Evolutionary conservation across 2,797 vertebrate species (phyloP).

Genomic region (Luscinia megarhynchos): DNA sequence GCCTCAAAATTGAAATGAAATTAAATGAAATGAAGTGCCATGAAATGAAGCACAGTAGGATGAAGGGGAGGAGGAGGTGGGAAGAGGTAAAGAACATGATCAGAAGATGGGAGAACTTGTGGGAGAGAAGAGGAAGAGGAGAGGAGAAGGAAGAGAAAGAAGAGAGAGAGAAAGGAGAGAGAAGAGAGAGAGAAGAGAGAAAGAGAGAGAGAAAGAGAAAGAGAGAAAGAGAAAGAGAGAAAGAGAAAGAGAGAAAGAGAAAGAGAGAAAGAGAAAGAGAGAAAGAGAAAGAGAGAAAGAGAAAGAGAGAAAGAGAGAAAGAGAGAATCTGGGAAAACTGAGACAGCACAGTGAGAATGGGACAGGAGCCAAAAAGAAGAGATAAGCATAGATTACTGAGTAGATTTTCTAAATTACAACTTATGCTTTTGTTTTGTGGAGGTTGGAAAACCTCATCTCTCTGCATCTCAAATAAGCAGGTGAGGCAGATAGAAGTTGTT

Average conservation of each 20-base stretch:
- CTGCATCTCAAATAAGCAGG: neutral
- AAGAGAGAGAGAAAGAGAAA: no score
- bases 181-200: no score
- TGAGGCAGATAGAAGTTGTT: slow-evolving; percentile 6
- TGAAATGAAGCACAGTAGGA: neutral
- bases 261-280: no score
- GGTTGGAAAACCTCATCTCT: neutral
- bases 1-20: slow-evolving; percentile 10
- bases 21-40: neutral
- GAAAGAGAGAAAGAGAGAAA: no score
- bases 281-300: no score
- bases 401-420: neutral
- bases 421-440: neutral
- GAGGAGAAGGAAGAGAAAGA: no score
- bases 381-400: neutral
- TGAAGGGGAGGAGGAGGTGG: neutral
- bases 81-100: neutral
- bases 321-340: neutral
- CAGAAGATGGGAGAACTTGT: neutral
- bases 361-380: neutral
- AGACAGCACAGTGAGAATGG: neutral
- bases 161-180: no score
- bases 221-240: no score
- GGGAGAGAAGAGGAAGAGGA: no score
- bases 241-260: no score